A percentile compares a stretch with the other conserved stretches of the same genome.
phyloP scores from a whole-genome alignment of 2,113 vertebrate genomes.

The Brachionichthys hirsutus region DNA sequence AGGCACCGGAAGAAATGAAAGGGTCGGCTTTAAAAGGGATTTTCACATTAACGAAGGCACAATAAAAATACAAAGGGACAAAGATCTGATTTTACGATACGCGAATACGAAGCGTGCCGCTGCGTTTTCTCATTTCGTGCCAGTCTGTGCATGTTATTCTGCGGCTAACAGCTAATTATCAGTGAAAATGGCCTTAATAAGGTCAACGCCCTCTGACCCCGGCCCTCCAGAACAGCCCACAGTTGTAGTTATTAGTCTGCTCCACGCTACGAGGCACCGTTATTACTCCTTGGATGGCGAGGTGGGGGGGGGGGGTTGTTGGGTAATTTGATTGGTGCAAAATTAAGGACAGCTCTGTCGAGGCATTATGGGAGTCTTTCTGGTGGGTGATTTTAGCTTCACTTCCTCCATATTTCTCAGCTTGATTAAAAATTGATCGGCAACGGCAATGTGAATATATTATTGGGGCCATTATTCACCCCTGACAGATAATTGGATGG shows the following conservation, averaged over 20 bases:
- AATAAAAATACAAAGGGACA: no score
- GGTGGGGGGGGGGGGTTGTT: constrained; percentile 49
- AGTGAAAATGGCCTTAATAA: constrained; percentile 85
- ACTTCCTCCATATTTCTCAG: constrained; percentile 99
- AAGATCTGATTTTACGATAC: no score
- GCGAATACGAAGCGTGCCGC: neutral
- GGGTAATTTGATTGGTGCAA: constrained; percentile 98
- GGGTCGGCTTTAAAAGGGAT: constrained; percentile 57
- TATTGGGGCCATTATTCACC: constrained; percentile 99
- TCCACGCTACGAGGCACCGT: constrained; percentile 88
- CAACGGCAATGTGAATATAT: constrained; percentile 99
- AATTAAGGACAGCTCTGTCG: constrained; percentile 90
- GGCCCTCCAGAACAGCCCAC: constrained; percentile 80
- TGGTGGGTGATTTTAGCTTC: constrained; percentile 97
- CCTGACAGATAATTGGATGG: constrained; percentile 95
- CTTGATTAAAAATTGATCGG: constrained; percentile 99
- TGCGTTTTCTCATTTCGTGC: constrained; percentile 7
- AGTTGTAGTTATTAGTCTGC: constrained; percentile 86
- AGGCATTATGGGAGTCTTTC: constrained; percentile 87
- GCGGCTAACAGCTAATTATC: constrained; percentile 87
- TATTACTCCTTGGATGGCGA: constrained; percentile 84
- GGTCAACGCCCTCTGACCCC: constrained; percentile 83
- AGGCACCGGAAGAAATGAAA: neutral
- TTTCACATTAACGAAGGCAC: no score
- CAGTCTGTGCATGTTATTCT: constrained; percentile 76